Evolutionary conservation across 2,888 invertebrate species (phyloP), one percentile per base, ranked within the genome.

Genomic region (Osmoderma eremita): DNA sequence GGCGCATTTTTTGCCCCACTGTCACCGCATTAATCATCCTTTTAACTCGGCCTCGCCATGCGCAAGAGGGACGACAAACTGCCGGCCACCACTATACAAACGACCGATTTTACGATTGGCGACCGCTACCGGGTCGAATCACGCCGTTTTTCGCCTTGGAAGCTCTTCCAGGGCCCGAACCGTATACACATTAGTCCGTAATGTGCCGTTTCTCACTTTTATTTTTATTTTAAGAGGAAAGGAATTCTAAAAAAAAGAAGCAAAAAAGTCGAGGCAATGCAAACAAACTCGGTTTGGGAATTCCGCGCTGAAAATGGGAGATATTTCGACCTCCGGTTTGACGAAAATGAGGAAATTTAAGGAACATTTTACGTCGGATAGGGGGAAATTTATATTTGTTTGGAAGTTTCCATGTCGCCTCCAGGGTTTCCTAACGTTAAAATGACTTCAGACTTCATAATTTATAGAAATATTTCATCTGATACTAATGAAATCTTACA

Each of bases 191-290:
- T 53, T 36, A 36, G 38, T 36, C 53, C 38, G 38, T 53, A 53
- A 39, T 18, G 53, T 38, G 38, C 53, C 53, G 53, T 53, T 53
- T 53, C 53, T 53, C 53, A 53, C 38, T 53, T 53, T 53, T 53
- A 53, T 17, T 53, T 53, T 53, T 53, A 53, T 53, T 53, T 53
- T 53, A 38, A 53, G 38, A 53, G 38, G 53, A 53, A 53, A 53
- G 38, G 38, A 53, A 53, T 38, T 38, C 30, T 30, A 4, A 10
- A 30, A 30, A 30, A 10, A 30, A 2, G 38, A 38, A 36, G 18
- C 36, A 53, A 53, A 53, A 51, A 51, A 13, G 13, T 38, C 53
- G 38, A 38, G 15, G 38, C 38, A 38, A 53, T 38, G 38, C 38
- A 53, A 53, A 53, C 53, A 53, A 53, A 39, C 38, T 38, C 53